A percentile compares a stretch with the other conserved stretches of the same genome.
Evolutionary conservation across 1,140 invertebrate genomes (phyloP).

Genomic region (Chionoecetes opilio): DNA sequence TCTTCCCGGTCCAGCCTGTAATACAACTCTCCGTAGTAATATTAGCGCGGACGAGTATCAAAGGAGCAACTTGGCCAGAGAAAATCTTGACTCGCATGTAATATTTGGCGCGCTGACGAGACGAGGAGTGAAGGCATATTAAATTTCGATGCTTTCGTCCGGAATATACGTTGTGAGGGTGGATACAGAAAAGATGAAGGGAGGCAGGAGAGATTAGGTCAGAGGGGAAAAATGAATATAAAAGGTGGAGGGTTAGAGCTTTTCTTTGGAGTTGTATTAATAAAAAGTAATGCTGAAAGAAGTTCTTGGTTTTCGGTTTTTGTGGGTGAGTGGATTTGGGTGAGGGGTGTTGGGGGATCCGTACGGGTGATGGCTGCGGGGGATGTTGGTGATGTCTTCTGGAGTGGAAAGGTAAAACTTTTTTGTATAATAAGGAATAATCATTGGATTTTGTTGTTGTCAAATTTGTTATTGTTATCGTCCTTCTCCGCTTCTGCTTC

Average conservation of each 20-base stretch:
- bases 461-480: too few species aligned
- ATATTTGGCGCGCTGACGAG: neutral
- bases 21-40: neutral
- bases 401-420: too few species aligned
- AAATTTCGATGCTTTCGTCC: slow-evolving; percentile 3
- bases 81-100: slow-evolving; percentile 23
- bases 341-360: neutral
- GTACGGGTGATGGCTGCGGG: neutral
- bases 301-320: neutral
- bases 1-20: neutral
- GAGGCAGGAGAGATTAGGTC: neutral
- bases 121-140: neutral
- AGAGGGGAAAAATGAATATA: neutral
- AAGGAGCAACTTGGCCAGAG: neutral
- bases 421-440: too few species aligned
- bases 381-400: neutral
- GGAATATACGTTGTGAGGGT: neutral
- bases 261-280: too few species aligned
- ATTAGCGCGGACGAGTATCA: neutral
- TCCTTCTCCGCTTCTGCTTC: too few species aligned
- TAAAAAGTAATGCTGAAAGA: neutral
- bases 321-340: neutral
- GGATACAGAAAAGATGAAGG: neutral
- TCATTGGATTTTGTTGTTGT: too few species aligned
- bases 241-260: neutral